Percentiles rank a stretch among this genome's conserved stretches.
Evolutionary conservation across 2,113 vertebrate genomes (phyloP).

Genomic region (Gallinago media): DNA sequence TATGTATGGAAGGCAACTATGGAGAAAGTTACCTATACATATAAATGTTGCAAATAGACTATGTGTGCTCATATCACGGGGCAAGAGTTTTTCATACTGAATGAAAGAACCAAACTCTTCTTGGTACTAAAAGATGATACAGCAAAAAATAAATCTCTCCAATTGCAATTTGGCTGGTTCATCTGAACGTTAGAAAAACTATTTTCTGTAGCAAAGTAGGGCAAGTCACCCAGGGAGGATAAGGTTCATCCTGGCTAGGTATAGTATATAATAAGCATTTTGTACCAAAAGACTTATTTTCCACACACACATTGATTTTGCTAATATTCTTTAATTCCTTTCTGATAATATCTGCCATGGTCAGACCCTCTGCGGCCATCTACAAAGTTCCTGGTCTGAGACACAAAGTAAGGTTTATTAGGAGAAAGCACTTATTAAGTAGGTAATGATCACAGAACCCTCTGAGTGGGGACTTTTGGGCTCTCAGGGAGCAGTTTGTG

Average conservation of each 20-base stretch:
- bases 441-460: not conserved
- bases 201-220: not conserved
- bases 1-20: not conserved
- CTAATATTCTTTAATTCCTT: not conserved
- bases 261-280: not conserved
- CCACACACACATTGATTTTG: not conserved
- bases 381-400: not conserved
- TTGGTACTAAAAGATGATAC: not conserved
- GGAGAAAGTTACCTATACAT: not conserved
- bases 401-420: not conserved
- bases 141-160: not conserved
- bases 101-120: not conserved
- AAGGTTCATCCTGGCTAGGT: not conserved
- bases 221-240: not conserved
- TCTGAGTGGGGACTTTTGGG: rapidly evolving
- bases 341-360: not conserved
- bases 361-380: not conserved
- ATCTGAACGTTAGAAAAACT: not conserved
- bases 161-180: not conserved
- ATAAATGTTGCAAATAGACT: not conserved
- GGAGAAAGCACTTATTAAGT: not conserved
- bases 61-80: not conserved
- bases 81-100: not conserved
- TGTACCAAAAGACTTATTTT: not conserved
- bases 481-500: not conserved